A percentile compares a stretch with the other conserved stretches of the same genome.
Conservation (phyloP, 1,140 invertebrate genomes). For the Oedothorax gibbosus region DNA sequence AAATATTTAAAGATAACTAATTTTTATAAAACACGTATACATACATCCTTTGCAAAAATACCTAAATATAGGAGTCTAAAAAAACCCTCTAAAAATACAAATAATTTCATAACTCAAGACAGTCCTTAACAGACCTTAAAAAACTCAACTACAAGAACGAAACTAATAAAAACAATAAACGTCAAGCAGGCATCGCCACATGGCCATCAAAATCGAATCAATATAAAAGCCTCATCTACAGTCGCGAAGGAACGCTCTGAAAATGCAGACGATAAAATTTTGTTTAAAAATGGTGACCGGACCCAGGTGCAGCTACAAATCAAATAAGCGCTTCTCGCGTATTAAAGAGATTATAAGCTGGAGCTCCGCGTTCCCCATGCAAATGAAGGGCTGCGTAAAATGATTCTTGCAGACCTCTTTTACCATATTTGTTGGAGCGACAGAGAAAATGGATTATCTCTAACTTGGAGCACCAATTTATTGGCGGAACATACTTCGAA, state of each 20-base stretch:
- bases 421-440: slow-evolving; percentile 9
- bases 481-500: too few species aligned
- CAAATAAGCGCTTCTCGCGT: slow-evolving; percentile 26
- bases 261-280: slow-evolving; percentile 34
- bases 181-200: too few species aligned
- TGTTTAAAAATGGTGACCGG: slow-evolving; percentile 31
- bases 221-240: slow-evolving; percentile 1
- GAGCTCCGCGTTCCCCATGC: slow-evolving; percentile 1
- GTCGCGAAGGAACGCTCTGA: neutral
- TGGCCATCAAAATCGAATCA: slow-evolving; percentile 19
- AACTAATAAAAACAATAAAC: too few species aligned
- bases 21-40: too few species aligned
- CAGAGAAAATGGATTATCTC: slow-evolving; percentile 13
- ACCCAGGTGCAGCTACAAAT: slow-evolving; percentile 36
- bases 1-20: too few species aligned
- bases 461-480: too few species aligned
- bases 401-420: neutral
- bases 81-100: too few species aligned
- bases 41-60: too few species aligned
- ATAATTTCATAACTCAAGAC: too few species aligned
- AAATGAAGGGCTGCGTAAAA: slow-evolving; percentile 18
- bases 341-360: slow-evolving; percentile 5
- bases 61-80: too few species aligned
- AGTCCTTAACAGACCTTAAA: too few species aligned
- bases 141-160: too few species aligned